Evolutionary conservation across 2,113 vertebrate genomes (phyloP).

Genomic region (Notarius lentiginosus): DNA sequence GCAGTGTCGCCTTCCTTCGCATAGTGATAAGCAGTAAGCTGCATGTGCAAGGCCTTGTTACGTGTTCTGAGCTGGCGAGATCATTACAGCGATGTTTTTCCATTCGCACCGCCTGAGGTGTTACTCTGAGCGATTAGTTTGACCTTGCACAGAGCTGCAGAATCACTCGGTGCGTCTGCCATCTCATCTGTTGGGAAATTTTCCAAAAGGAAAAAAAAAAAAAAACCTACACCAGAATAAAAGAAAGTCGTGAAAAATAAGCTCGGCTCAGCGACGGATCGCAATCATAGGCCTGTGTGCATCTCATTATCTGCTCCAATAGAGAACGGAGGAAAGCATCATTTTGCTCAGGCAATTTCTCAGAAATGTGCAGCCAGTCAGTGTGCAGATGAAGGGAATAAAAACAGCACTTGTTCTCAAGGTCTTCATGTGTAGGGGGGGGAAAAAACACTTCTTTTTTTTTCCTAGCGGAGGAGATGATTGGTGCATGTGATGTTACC

Average conservation of each 20-base stretch:
- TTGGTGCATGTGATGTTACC: slow-evolving; percentile 12
- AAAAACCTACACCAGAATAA: neutral
- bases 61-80: slow-evolving; percentile 22
- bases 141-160: slow-evolving; percentile 32
- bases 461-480: slow-evolving; percentile 1
- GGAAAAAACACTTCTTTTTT: neutral
- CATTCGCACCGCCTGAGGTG: slow-evolving; percentile 15
- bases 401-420: slow-evolving; percentile 35
- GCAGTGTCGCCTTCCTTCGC: slow-evolving; percentile 9
- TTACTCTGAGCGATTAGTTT: slow-evolving; percentile 38
- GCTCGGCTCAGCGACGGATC: slow-evolving; percentile 6
- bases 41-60: slow-evolving; percentile 30
- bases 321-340: slow-evolving; percentile 23
- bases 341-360: slow-evolving; percentile 38
- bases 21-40: slow-evolving; percentile 47
- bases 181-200: slow-evolving; percentile 28
- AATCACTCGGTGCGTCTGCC: slow-evolving; percentile 7
- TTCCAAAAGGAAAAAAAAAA: neutral
- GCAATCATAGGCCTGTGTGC: slow-evolving; percentile 31
- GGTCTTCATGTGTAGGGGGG: neutral
- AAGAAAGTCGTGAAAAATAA: neutral
- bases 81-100: slow-evolving; percentile 14
- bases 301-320: slow-evolving; percentile 47
- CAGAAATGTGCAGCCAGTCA: slow-evolving; percentile 35
- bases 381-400: slow-evolving; percentile 18